Percentiles rank a stretch among this genome's conserved stretches.
phyloP scores from a whole-genome alignment of 2,888 invertebrate species.

The Habrosyne pyritoides region DNA sequence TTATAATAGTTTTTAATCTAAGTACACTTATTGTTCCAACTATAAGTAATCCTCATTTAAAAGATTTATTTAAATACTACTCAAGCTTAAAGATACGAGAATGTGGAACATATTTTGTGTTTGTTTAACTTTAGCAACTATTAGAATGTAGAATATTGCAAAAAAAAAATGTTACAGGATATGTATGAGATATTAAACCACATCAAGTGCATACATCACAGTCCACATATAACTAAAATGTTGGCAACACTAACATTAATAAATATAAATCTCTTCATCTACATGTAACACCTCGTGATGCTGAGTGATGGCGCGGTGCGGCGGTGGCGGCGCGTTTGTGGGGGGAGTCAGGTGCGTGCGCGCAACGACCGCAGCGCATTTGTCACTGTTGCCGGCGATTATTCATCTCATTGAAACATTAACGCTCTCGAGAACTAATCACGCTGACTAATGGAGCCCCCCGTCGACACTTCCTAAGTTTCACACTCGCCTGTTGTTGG shows the following conservation, averaged over 20 bases:
- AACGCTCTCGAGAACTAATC: slow-evolving; percentile 79
- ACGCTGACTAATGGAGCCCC: slow-evolving; percentile 82
- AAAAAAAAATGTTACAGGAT: neutral
- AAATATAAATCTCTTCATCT: slow-evolving; percentile 82
- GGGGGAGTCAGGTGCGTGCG: slow-evolving; percentile 75
- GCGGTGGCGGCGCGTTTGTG: slow-evolving; percentile 60
- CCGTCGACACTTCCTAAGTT: slow-evolving; percentile 81
- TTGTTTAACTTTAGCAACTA: neutral
- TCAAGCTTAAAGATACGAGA: no score
- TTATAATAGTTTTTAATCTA: no score
- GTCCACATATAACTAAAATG: slow-evolving; percentile 37
- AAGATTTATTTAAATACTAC: no score
- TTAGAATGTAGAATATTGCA: neutral
- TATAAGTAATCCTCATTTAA: no score
- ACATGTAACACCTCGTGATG: slow-evolving; percentile 62
- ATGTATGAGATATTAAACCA: neutral
- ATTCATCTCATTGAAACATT: slow-evolving; percentile 84
- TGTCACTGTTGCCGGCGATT: slow-evolving; percentile 81
- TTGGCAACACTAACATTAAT: slow-evolving; percentile 64
- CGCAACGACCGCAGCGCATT: slow-evolving; percentile 72
- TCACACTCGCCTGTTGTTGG: slow-evolving; percentile 55
- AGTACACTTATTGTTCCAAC: no score
- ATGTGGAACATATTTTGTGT: no score
- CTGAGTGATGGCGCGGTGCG: slow-evolving; percentile 65
- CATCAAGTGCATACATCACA: slow-evolving; percentile 20